Percentiles rank a stretch among this genome's conserved stretches.
phyloP scores from a whole-genome alignment of 2,113 vertebrate genomes.

The Zosterops borbonicus region DNA sequence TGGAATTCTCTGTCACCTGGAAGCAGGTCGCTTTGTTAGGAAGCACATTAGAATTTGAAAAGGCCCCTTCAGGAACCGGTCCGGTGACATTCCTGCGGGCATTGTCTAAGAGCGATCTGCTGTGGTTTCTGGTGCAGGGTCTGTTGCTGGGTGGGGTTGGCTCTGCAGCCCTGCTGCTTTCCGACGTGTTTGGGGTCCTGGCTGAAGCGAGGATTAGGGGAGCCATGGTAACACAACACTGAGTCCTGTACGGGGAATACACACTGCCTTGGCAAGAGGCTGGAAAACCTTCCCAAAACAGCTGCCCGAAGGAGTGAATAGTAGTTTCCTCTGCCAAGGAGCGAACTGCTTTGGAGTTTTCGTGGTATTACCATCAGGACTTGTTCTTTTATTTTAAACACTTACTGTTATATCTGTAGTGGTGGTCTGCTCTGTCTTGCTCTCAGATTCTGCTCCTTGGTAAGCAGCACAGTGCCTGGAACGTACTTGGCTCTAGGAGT shows the following conservation, averaged over 20 bases:
- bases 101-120: background rate
- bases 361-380: background rate
- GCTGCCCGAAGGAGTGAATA: conserved; percentile 1
- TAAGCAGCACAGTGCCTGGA: background rate
- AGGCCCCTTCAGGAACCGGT: background rate
- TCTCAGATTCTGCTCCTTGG: conserved; percentile 16
- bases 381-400: background rate
- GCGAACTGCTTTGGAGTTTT: background rate
- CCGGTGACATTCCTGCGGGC: conserved; percentile 29
- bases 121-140: background rate
- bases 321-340: conserved; percentile 10
- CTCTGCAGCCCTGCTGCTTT: background rate
- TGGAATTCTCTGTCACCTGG: background rate
- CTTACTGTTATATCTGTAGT: background rate
- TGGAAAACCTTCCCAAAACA: background rate
- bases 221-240: conserved; percentile 53
- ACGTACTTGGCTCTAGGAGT: background rate
- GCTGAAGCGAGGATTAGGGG: background rate
- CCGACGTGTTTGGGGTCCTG: background rate
- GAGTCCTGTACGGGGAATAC: background rate
- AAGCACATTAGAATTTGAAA: background rate
- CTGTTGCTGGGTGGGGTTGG: conserved; percentile 27
- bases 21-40: background rate
- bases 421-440: background rate
- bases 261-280: conserved; percentile 22